Evolutionary conservation across 2,888 invertebrate species (phyloP), one percentile per base, ranked within the genome.

Genomic region (Acleris literana): DNA sequence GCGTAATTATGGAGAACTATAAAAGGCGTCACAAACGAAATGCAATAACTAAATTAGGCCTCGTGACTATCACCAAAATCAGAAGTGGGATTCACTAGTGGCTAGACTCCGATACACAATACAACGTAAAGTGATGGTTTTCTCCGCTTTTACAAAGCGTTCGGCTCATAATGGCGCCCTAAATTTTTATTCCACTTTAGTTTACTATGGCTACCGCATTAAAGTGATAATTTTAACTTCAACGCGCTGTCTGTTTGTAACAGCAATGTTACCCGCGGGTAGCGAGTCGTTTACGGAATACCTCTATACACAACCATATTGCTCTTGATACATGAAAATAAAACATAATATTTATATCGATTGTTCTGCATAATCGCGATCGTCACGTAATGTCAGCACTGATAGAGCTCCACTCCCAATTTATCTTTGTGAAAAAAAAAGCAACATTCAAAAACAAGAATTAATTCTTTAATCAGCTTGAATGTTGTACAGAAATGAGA

Each of bases 221-320:
- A 55, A 16, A 55, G 46, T n/a, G 16, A 46, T 17, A 46, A n/a
- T 46, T 46, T 5, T 17, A n/a, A 46, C n/a, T 46, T 17, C n/a
- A 46, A 46, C 46, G 17, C 46, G 17, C n/a, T 46, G n/a, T 57
- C n/a, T 20, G 20, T 20, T 43, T 13, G 13, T 46, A 57, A 20
- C 16, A 52, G 22, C 18, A 20, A 25, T 0, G 46, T 46, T 57
- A 46, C 57, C 57, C n/a, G 46, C 46, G 7, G 46, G 57, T 57
- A 57, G 22, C 44, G n/a, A 52, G 49, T 58, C 57, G 53, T 53
- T 65, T 65, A 64, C 61, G 68, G 64, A 68, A 70, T 63, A 67
- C 69, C 65, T 71, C 71, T 68, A 59, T 65, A 74, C 74, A 75
- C 75, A 75, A 75, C 75, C 75, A 69, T 71, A 69, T 70, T 72